Conservation (phyloP, 2,113 vertebrate species). For the Tragelaphus imberbis region DNA sequence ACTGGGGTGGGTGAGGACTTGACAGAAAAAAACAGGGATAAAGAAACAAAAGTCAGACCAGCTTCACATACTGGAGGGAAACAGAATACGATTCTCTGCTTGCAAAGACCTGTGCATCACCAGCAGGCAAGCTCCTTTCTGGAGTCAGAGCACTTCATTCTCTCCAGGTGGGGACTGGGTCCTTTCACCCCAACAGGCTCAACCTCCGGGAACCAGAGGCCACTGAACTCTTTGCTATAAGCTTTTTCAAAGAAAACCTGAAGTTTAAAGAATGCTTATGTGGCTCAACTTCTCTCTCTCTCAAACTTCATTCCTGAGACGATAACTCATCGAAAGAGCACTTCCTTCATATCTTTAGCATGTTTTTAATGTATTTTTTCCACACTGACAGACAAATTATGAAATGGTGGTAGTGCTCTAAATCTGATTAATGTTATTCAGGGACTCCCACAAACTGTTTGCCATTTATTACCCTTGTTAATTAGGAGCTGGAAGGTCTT, state of each 20-base stretch:
- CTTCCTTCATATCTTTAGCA: slow-evolving; percentile 11
- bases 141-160: neutral
- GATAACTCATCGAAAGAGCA: neutral
- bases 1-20: neutral
- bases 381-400: slow-evolving; percentile 51
- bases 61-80: neutral
- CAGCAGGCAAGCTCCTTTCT: neutral
- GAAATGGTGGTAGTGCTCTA: slow-evolving; percentile 55
- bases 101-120: neutral
- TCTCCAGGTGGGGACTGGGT: neutral
- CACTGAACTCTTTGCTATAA: neutral
- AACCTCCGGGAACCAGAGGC: neutral
- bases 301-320: neutral
- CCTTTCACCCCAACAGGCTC: neutral
- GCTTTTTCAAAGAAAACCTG: neutral
- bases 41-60: neutral
- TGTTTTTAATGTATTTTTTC: neutral
- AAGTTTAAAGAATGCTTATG: neutral
- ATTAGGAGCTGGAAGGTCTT: slow-evolving; percentile 60
- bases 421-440: slow-evolving; percentile 64
- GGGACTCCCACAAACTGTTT: slow-evolving; percentile 52
- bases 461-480: slow-evolving; percentile 68
- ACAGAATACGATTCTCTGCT: neutral
- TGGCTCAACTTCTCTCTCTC: neutral
- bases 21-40: neutral